These are phyloP conservation scores for Metopolophium dirhodum DNA, from an alignment of 1,140 invertebrate genomes.

Conservation along the genomic window DNA sequence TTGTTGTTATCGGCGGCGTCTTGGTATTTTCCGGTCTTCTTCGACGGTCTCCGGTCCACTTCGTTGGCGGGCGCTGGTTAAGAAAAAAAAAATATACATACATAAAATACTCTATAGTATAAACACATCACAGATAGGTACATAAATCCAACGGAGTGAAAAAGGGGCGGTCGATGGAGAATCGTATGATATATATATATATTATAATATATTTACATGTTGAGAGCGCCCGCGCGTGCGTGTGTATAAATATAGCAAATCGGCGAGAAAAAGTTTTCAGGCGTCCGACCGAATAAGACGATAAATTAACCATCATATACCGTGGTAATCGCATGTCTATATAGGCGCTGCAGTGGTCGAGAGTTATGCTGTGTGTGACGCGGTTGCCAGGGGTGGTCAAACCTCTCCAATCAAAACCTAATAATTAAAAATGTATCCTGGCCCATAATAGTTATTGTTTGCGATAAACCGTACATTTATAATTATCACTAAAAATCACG, in stretches of 20 bases:
- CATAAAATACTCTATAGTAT: not conserved
- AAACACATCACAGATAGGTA: not conserved
- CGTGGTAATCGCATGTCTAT: too few species aligned
- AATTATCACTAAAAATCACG: not conserved
- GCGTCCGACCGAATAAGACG: not conserved
- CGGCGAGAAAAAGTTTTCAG: constrained; percentile 8
- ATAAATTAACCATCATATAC: not conserved
- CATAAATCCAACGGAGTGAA: not conserved
- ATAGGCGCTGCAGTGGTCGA: not conserved
- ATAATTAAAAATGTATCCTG: not conserved
- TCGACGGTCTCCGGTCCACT: constrained; percentile 36
- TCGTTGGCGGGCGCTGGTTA: constrained; percentile 16
- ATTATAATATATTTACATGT: not conserved
- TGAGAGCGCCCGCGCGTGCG: not conserved
- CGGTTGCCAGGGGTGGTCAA: not conserved
- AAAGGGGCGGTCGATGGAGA: not conserved
- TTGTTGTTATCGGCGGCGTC: constrained; percentile 24
- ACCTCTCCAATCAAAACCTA: not conserved
- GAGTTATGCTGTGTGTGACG: not conserved
- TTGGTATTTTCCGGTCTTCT: constrained; percentile 49
- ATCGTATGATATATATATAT: not conserved
- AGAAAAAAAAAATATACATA: not conserved
- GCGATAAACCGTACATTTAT: not conserved
- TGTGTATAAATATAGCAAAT: not conserved
- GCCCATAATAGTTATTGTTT: not conserved